Base-by-base conservation (phyloP, 2,888 invertebrate genomes). In the Zonitis immaculata region DNA sequence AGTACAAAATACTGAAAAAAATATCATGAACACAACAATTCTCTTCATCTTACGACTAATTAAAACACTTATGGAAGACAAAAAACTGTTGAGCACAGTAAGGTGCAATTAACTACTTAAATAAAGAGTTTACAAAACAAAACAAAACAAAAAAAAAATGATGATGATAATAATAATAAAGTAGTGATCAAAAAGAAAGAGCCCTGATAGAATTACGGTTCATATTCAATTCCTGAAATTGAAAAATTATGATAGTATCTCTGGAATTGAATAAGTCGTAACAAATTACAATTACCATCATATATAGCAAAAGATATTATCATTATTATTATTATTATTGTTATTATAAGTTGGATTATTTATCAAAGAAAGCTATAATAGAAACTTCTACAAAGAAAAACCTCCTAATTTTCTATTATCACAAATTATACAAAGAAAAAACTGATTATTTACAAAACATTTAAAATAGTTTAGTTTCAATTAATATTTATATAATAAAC, bases 1-100 rank as follows among this genome's bases (percentile, higher is more conserved):
- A 71, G 74, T 76, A 76, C 71, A 76, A 76, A 76, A 76, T 76
- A 76, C 75, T 76, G 76, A n/a, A n/a, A 73, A 75, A 74, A 75
- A 74, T 68, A 68, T 71, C 71, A 69, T 74, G 73, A 75, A 76
- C 74, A 75, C 74, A 76, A 76, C 76, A 76, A 76, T 76, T 76
- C 75, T 74, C 76, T 71, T 68, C 67, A 72, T 73, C 72, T 72
- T 68, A 73, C 72, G 69, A 71, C 71, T 60, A 59, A 54, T 46
- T 52, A 35, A 53, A 52, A 52, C 53, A 50, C 55, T 47, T 47
- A 20, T 47, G 57, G 54, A 57, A 57, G 57, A 55, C 56, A 14
- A 47, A 53, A 44, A 47, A 55, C 32, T 14, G 22, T 22, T 43
- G 32, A 32, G 32, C 32, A 32, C 32, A 32, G 14, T 32, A n/a